These are phyloP conservation scores for Lampris incognitus DNA, from an alignment of 2,113 vertebrate species.

Conservation along the genomic window DNA sequence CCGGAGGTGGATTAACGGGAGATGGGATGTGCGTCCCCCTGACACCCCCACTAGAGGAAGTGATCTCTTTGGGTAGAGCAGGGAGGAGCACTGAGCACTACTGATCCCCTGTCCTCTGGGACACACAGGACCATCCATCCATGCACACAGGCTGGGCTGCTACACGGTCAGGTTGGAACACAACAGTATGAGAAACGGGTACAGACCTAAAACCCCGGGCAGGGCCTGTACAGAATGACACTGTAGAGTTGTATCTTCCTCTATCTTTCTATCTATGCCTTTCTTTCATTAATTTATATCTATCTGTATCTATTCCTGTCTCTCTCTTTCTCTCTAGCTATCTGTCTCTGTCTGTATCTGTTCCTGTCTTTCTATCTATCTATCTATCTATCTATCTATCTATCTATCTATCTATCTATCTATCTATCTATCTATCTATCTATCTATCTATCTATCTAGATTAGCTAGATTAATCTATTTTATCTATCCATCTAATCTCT, in stretches of 20 bases:
- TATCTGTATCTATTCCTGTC: neutral
- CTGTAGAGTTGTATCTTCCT: neutral
- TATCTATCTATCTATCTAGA: no score
- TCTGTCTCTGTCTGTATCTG: no score
- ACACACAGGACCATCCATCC: constrained; percentile 28
- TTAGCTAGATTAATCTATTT: no score
- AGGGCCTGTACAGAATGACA: neutral
- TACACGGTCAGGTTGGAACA: constrained; percentile 38
- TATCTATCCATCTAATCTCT: no score
- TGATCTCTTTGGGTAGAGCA: constrained; percentile 19
- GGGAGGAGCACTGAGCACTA: constrained; percentile 39
- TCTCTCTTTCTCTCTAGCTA: no score
- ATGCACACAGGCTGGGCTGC: constrained; percentile 20
- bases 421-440: no score
- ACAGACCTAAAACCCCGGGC: constrained; percentile 12
- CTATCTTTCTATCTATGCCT: no score
- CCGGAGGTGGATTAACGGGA: constrained; percentile 72
- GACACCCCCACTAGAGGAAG: constrained; percentile 28
- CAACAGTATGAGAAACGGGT: constrained; percentile 10
- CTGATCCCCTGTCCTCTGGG: constrained; percentile 50
- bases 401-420: no score
- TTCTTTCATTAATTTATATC: neutral
- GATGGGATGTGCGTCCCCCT: constrained; percentile 3
- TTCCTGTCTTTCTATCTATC: no score
- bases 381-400: no score